A percentile compares a stretch with the other conserved stretches of the same genome.
These are phyloP conservation scores for Catharus fuscescens DNA, from an alignment of 2,113 vertebrate genomes.

Conservation along the genomic window DNA sequence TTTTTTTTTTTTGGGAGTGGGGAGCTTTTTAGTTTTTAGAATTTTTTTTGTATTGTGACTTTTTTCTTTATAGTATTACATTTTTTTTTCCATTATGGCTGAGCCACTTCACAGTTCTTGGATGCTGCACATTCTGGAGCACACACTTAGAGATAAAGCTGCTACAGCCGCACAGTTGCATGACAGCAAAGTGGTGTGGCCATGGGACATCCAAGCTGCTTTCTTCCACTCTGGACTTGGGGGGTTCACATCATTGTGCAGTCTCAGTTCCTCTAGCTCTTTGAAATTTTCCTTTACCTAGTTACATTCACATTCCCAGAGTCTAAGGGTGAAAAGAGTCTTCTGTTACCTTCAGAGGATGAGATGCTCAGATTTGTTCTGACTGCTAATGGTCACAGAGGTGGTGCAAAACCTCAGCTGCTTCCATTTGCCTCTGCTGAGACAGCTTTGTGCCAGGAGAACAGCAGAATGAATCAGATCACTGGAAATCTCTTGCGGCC, in stretches of 20 bases:
- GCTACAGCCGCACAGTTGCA: conserved; percentile 7
- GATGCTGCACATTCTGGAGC: not conserved
- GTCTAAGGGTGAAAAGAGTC: not conserved
- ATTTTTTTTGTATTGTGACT: not conserved
- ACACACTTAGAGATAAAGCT: not conserved
- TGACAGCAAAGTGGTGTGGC: not conserved
- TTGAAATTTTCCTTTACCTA: not conserved
- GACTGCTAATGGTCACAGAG: not conserved
- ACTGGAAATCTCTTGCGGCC: not conserved
- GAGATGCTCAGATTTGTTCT: not conserved
- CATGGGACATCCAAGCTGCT: not conserved
- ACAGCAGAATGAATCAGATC: not conserved
- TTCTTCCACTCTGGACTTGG: not conserved
- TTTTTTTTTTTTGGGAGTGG: no score
- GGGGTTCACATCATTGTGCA: not conserved
- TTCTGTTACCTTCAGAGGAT: not conserved
- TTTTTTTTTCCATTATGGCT: not conserved
- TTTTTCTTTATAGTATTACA: not conserved
- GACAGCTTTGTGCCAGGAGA: not conserved
- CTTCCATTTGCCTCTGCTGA: not conserved
- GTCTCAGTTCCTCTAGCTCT: not conserved
- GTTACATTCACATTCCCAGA: not conserved
- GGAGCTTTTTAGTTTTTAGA: no score
- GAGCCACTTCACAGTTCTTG: not conserved
- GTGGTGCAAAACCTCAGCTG: not conserved